Base-by-base conservation (phyloP, 1,140 invertebrate species). In the Dendrolimus punctatus region DNA sequence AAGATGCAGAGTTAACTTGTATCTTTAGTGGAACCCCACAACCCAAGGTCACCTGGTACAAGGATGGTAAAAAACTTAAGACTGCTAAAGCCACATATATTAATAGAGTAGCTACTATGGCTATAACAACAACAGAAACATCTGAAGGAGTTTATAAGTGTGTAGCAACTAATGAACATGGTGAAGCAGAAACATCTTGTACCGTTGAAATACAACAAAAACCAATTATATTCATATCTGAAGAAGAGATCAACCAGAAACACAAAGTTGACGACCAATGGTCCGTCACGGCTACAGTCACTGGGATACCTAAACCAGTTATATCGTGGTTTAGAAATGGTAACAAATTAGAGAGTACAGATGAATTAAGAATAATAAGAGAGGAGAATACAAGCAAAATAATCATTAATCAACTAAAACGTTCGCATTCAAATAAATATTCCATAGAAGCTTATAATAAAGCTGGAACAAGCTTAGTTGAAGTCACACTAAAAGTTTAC, bases 11-110 rank as follows among this genome's bases (percentile, higher is more conserved):
- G 61, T 85, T 97, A 43, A 89, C 90, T 9, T 93, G 95, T 72
- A 91, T 94, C 46, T 93, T 95, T 68, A 91, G 91, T 55, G 97
- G 95, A n/a, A 86, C 92, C 66, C 96, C 96, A 4, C 85, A 90
- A 73, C 96, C 97, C n/a, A 92, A 91, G 63, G 91, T 97, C 5
- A 91, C 89, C 58, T 98, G 96, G 96, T 91, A 83, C 47, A 91
- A 89, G 70, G 89, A 91, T 65, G 89, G 88, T 5, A 85, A 89
- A 57, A 79, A 88, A 42, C 80, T 91, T 40, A 89, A 88, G 41
- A 85, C 74, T n/a, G 80, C 85, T 43, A 88, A 83, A 50, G 90
- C 91, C 8, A 90, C 89, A 7, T 95, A 93, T 62, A 91, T 94
- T 60, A 92, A 95, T 62, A 90, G 93, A 55, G 87, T 95, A 7